phyloP scores from a whole-genome alignment of 1,140 invertebrate species.

The Tigriopus japonicus region DNA sequence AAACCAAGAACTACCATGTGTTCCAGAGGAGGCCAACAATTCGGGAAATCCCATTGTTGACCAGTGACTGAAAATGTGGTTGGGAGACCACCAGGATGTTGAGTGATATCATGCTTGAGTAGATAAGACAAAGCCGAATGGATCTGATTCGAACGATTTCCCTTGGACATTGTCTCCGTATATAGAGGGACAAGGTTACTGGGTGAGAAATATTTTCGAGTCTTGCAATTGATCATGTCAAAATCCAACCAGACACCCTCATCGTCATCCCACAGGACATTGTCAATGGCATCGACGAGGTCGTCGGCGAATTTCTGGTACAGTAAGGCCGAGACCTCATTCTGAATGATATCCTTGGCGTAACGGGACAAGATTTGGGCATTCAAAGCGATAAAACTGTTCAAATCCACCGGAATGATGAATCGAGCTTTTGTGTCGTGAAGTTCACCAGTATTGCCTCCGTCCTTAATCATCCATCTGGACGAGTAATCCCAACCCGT shows the following conservation, averaged over 20 bases:
- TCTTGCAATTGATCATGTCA: conserved; percentile 7
- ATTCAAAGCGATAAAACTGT: neutral
- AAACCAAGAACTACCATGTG: conserved; percentile 56
- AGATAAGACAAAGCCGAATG: conserved; percentile 48
- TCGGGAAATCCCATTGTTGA: conserved; percentile 88
- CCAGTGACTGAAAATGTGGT: conserved; percentile 27
- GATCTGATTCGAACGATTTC: conserved; percentile 41
- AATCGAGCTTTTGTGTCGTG: neutral
- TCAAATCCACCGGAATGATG: conserved; percentile 10
- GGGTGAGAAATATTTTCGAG: conserved; percentile 42
- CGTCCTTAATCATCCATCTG: conserved; percentile 55
- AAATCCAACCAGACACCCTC: conserved; percentile 5
- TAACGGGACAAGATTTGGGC: conserved; percentile 4
- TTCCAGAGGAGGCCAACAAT: conserved; percentile 78
- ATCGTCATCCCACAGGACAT: neutral
- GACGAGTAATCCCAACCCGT: conserved; percentile 89
- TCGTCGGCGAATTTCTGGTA: neutral
- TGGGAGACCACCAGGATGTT: conserved; percentile 19
- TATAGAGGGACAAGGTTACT: conserved; percentile 71
- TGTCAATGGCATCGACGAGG: neutral
- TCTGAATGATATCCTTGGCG: conserved; percentile 22
- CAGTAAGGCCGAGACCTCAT: neutral
- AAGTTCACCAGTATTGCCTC: neutral
- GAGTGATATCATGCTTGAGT: conserved; percentile 22
- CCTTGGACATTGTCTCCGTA: conserved; percentile 38